Evolutionary conservation across 2,888 invertebrate species (phyloP).

Genomic region (Spilarctia lutea): DNA sequence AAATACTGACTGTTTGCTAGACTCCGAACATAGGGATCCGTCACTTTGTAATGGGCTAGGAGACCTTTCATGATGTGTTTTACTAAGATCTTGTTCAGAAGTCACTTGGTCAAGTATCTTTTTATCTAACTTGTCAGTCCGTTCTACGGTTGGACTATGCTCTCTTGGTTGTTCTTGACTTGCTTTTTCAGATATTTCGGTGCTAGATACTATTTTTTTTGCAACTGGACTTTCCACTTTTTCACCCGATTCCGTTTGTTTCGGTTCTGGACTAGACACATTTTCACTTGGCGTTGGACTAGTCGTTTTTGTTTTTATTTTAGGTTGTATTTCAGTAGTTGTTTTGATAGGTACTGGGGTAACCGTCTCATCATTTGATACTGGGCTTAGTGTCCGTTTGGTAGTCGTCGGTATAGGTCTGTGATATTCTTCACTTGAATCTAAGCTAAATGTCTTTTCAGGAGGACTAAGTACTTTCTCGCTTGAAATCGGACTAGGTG

Average conservation of each 20-base stretch:
- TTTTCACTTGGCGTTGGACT: slow-evolving; percentile 17
- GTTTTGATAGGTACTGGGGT: no score
- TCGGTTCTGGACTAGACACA: slow-evolving; percentile 4
- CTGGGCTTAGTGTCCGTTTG: slow-evolving; percentile 7
- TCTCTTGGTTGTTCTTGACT: slow-evolving; percentile 28
- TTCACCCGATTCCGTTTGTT: slow-evolving; percentile 21
- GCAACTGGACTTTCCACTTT: slow-evolving; percentile 17
- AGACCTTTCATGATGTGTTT: slow-evolving; percentile 3
- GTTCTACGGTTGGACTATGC: slow-evolving; percentile 5
- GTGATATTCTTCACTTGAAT: slow-evolving; percentile 8
- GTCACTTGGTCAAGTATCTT: slow-evolving; percentile 14
- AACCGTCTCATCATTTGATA: background rate
- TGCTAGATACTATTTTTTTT: slow-evolving; percentile 13
- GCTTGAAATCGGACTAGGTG: slow-evolving; percentile 1
- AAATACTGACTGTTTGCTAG: background rate
- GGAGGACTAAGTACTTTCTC: background rate
- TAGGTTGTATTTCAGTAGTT: no score
- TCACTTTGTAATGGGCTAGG: slow-evolving; percentile 21
- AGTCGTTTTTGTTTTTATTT: background rate
- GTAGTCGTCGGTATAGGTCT: background rate
- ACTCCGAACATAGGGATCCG: background rate
- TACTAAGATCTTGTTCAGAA: slow-evolving; percentile 10
- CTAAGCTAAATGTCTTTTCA: slow-evolving; percentile 20
- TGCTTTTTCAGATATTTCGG: slow-evolving; percentile 7
- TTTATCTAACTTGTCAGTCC: slow-evolving; percentile 29